Percentiles rank a stretch among this genome's conserved stretches.
Conservation (phyloP, 2,888 invertebrate genomes). For the Hetaerina titia region DNA sequence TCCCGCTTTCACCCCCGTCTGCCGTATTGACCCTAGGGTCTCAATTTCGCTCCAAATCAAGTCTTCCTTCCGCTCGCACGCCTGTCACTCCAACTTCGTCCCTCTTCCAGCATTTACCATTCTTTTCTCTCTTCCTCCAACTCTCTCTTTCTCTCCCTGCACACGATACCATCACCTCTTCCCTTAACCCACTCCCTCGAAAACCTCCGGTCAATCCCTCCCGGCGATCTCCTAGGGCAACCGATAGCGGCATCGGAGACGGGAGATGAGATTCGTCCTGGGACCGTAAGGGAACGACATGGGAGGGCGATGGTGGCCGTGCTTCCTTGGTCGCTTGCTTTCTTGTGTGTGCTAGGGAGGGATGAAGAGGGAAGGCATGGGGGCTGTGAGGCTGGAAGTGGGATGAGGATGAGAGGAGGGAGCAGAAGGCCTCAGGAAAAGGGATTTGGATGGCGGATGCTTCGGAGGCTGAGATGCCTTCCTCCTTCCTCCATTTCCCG, state of each 20-base stretch:
- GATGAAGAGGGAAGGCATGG: neutral
- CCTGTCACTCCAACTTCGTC: too few species aligned
- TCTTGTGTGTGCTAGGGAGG: neutral
- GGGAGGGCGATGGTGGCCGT: neutral
- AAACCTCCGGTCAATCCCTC: neutral
- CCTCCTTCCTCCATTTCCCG: neutral
- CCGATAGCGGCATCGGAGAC: constrained; percentile 40
- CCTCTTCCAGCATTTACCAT: neutral
- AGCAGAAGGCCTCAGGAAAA: neutral
- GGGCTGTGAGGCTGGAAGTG: neutral
- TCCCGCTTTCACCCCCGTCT: too few species aligned
- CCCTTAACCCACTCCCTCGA: neutral
- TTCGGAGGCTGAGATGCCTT: neutral
- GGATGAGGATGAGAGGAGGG: neutral
- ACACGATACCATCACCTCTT: neutral
- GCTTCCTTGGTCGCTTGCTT: neutral
- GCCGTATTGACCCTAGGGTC: too few species aligned
- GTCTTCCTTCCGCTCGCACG: too few species aligned
- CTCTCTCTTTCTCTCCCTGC: neutral
- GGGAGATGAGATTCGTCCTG: constrained; percentile 42
- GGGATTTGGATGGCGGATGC: constrained; percentile 38
- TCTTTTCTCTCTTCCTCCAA: neutral
- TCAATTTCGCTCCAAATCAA: too few species aligned
- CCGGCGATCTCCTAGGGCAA: constrained; percentile 24
- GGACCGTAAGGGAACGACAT: neutral